Percentiles rank a stretch among this genome's conserved stretches.
These are phyloP conservation scores for Diploptera punctata DNA, from an alignment of 2,888 invertebrate species.

Conservation along the genomic window DNA sequence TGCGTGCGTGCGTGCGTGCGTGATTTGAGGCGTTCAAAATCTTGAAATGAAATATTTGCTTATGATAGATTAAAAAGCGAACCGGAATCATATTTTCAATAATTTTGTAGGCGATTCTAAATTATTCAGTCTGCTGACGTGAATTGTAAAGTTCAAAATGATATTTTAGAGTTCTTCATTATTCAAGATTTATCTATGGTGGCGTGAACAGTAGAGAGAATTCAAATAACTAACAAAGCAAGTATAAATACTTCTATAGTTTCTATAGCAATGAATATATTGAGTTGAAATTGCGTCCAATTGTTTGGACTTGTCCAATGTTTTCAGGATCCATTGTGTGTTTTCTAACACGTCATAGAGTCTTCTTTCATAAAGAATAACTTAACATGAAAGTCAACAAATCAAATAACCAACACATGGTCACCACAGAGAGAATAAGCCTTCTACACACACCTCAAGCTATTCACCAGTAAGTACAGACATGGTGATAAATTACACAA, in stretches of 20 bases:
- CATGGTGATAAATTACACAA: background rate
- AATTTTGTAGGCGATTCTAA: too few relatives aligned
- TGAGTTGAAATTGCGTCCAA: background rate
- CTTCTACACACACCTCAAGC: slow-evolving; percentile 2
- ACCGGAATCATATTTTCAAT: too few relatives aligned
- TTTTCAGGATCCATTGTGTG: slow-evolving; percentile 18
- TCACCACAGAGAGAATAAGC: background rate
- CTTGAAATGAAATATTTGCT: too few relatives aligned
- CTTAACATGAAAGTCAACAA: slow-evolving; percentile 27
- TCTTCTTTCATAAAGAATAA: slow-evolving; percentile 15
- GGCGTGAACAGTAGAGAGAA: background rate
- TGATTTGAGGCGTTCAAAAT: too few relatives aligned
- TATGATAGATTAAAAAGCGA: too few relatives aligned
- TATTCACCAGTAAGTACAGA: background rate
- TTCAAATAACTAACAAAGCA: background rate
- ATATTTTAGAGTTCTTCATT: too few relatives aligned
- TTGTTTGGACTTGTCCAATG: slow-evolving; percentile 13
- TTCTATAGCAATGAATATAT: background rate
- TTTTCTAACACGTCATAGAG: background rate
- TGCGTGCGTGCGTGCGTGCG: too few relatives aligned
- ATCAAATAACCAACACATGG: slow-evolving; percentile 15
- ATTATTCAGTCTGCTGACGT: too few relatives aligned
- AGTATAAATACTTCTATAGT: background rate
- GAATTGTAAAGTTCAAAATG: too few relatives aligned
- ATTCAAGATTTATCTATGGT: background rate